A percentile compares a stretch with the other conserved stretches of the same genome.
phyloP scores from a whole-genome alignment of 2,113 vertebrate genomes.

The Salvelinus fontinalis region DNA sequence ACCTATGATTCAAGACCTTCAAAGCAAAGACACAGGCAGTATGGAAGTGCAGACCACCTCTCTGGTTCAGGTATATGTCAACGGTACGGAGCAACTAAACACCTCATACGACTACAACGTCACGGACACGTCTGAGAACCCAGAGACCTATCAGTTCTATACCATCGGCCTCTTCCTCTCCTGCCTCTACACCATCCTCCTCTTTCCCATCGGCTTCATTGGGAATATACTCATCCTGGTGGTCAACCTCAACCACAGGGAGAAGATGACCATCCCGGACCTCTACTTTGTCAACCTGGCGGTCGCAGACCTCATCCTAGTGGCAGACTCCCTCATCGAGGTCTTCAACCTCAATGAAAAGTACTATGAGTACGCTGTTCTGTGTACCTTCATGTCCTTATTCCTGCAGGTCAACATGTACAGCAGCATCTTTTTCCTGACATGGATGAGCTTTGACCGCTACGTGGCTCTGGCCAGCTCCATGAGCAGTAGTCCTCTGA shows the following conservation, averaged over 20 bases:
- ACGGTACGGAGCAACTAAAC: constrained; percentile 72
- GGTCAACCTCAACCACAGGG: constrained; percentile 92
- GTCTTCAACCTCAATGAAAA: constrained; percentile 96
- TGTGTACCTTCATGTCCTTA: constrained; percentile 97
- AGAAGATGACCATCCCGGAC: constrained; percentile 96
- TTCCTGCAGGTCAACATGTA: constrained; percentile 99
- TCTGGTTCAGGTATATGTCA: constrained; percentile 70
- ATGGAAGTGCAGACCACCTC: constrained; percentile 78
- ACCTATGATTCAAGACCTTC: constrained; percentile 47
- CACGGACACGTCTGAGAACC: constrained; percentile 65
- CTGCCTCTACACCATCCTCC: constrained; percentile 91
- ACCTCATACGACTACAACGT: constrained; percentile 71
- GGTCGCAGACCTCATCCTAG: constrained; percentile 89
- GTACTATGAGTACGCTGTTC: constrained; percentile 91
- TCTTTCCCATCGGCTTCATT: constrained; percentile 95
- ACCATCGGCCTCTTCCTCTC: constrained; percentile 89
- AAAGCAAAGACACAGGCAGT: constrained; percentile 52
- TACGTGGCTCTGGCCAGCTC: constrained; percentile 90
- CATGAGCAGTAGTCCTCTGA: constrained; percentile 83
- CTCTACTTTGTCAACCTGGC: constrained; percentile 97
- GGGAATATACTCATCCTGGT: constrained; percentile 95
- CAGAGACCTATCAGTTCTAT: constrained; percentile 81
- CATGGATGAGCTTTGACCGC: constrained; percentile 98
- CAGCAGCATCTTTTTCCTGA: constrained; percentile 99
- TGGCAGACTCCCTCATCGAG: constrained; percentile 95